These are phyloP conservation scores for Opisthocomus hoazin DNA, from an alignment of 2,113 vertebrate genomes.

Conservation along the genomic window DNA sequence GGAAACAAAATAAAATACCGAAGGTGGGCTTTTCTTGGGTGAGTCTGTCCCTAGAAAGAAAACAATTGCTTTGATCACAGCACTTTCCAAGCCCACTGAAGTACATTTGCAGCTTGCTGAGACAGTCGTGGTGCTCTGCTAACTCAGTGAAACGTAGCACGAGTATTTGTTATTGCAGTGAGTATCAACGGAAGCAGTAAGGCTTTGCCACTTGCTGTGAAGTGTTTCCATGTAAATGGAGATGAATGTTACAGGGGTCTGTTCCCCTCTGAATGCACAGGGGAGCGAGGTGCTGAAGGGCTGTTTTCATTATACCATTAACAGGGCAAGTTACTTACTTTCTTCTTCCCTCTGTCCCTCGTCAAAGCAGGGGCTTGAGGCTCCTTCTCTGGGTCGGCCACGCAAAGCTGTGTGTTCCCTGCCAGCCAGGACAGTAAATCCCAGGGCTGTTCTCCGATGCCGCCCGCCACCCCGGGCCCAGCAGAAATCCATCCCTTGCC, in stretches of 20 bases:
- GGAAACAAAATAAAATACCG: background rate
- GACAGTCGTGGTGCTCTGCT: background rate
- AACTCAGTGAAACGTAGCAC: background rate
- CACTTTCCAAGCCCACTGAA: background rate
- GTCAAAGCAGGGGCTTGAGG: background rate
- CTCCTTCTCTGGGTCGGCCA: background rate
- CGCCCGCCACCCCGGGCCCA: background rate
- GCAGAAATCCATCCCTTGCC: background rate
- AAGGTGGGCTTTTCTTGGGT: background rate
- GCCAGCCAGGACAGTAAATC: background rate
- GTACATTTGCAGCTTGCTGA: background rate
- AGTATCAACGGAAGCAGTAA: conserved; percentile 2
- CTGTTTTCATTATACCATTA: conserved; percentile 30
- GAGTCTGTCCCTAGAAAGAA: background rate
- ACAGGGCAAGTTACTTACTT: background rate
- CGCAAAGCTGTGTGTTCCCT: background rate
- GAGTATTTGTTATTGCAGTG: background rate
- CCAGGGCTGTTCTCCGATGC: background rate
- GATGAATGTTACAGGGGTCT: background rate
- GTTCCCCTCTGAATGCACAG: background rate
- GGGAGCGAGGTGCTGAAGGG: background rate
- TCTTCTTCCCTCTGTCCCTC: background rate
- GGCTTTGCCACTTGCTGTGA: background rate
- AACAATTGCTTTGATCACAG: background rate
- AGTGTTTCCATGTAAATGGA: conserved; percentile 31